A percentile compares a stretch with the other conserved stretches of the same genome.
Conservation (phyloP, 2,797 vertebrate species). For the Tympanoctomys barrerae region DNA sequence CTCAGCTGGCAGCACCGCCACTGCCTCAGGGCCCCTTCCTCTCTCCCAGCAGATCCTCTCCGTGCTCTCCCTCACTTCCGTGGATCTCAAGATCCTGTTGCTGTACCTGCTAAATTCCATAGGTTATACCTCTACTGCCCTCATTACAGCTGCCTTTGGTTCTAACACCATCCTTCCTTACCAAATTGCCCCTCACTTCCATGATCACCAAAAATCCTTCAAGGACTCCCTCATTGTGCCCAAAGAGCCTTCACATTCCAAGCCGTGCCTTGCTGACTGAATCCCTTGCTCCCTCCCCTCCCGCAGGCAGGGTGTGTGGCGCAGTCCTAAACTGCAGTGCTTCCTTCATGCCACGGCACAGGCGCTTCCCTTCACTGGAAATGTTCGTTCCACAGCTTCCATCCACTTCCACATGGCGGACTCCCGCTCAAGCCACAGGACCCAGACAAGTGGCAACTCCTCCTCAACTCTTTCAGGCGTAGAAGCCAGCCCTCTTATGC, state of each 20-base stretch:
- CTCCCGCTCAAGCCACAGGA: background rate
- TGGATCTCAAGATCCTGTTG: background rate
- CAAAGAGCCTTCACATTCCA: background rate
- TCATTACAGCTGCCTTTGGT: rapidly evolving
- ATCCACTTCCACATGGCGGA: rapidly evolving
- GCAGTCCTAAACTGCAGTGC: background rate
- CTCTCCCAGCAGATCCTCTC: background rate
- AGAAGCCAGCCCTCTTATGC: background rate
- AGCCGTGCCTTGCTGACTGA: too few relatives aligned
- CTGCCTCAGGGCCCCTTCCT: background rate
- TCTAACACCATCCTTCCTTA: background rate
- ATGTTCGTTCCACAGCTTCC: rapidly evolving
- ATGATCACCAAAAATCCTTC: background rate
- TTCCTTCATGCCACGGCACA: too few relatives aligned
- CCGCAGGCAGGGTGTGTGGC: rapidly evolving
- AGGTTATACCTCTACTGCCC: background rate
- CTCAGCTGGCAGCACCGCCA: background rate
- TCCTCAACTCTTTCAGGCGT: background rate
- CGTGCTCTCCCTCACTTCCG: background rate
- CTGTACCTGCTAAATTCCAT: background rate
- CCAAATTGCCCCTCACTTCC: background rate
- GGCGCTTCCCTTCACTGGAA: too few relatives aligned
- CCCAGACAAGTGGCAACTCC: too few relatives aligned
- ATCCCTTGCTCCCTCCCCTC: background rate
- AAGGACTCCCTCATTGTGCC: background rate